Percentiles rank a stretch among this genome's conserved stretches.
Evolutionary conservation across 2,888 invertebrate species (phyloP).

Genomic region (Halocaridina rubra): DNA sequence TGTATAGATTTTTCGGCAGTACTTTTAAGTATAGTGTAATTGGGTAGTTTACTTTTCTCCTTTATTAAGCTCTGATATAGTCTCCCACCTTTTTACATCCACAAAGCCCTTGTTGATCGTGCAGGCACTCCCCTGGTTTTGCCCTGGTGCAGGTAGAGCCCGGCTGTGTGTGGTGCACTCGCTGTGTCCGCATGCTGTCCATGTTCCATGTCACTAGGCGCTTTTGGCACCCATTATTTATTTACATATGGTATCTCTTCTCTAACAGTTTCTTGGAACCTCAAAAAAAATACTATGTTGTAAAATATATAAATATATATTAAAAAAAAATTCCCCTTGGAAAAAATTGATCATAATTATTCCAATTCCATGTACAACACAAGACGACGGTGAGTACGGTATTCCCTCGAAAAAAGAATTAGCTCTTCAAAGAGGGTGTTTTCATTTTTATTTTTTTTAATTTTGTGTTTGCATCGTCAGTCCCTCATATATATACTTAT

Average conservation of each 20-base stretch:
- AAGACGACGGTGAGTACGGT: slow-evolving; percentile 54
- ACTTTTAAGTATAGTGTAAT: too few species aligned
- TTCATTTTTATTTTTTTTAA: too few species aligned
- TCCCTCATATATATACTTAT: too few species aligned
- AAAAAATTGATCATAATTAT: slow-evolving; percentile 52
- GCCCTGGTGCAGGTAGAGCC: slow-evolving; percentile 17
- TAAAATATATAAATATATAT: too few species aligned
- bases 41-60: too few species aligned
- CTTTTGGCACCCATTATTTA: not conserved
- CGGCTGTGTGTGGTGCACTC: slow-evolving; percentile 1
- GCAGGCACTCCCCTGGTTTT: slow-evolving; percentile 1
- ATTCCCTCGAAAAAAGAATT: slow-evolving; percentile 37
- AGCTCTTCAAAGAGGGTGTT: not conserved
- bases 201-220: not conserved
- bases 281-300: too few species aligned
- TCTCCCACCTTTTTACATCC: too few species aligned
- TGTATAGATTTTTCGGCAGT: too few species aligned
- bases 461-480: not conserved
- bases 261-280: slow-evolving; percentile 45
- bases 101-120: too few species aligned
- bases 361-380: slow-evolving; percentile 57
- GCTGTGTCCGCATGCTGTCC: slow-evolving; percentile 11
- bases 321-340: slow-evolving; percentile 36
- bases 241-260: not conserved
- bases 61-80: too few species aligned